phyloP scores from a whole-genome alignment of 92 coral and sea anemone genomes.

The Muricea muricata region DNA sequence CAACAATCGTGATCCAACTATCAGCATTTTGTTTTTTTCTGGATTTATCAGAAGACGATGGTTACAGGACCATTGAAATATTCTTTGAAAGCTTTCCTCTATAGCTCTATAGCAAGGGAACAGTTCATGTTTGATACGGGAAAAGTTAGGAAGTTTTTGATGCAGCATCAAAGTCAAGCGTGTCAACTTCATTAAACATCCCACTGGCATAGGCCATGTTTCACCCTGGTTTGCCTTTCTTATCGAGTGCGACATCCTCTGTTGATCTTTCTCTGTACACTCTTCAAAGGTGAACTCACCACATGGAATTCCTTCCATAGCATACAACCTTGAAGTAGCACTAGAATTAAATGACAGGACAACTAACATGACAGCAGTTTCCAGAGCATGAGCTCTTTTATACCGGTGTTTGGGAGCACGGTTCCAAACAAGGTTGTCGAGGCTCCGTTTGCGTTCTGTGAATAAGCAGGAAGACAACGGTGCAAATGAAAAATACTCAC shows the following conservation, averaged over 20 bases:
- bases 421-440: constrained; percentile 2
- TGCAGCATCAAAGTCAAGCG: constrained; percentile 6
- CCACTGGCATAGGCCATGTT: constrained; percentile 40
- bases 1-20: too few relatives aligned
- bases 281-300: constrained; percentile 20
- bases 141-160: too few relatives aligned
- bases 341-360: background rate
- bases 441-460: background rate
- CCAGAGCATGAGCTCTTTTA: background rate
- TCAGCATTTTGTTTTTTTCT: too few relatives aligned
- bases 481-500: background rate
- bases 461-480: constrained; percentile 3
- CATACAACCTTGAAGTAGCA: background rate
- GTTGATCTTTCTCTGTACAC: background rate
- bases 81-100: too few relatives aligned
- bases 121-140: too few relatives aligned
- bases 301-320: background rate
- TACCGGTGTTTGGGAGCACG: too few relatives aligned
- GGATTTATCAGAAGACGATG: too few relatives aligned
- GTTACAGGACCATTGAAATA: too few relatives aligned
- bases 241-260: constrained; percentile 9
- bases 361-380: background rate
- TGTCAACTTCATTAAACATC: constrained; percentile 31
- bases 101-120: too few relatives aligned
- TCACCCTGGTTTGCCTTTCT: constrained; percentile 27